These are phyloP conservation scores for Fundulus diaphanus DNA, from an alignment of 2,797 vertebrate genomes.

Conservation along the genomic window DNA sequence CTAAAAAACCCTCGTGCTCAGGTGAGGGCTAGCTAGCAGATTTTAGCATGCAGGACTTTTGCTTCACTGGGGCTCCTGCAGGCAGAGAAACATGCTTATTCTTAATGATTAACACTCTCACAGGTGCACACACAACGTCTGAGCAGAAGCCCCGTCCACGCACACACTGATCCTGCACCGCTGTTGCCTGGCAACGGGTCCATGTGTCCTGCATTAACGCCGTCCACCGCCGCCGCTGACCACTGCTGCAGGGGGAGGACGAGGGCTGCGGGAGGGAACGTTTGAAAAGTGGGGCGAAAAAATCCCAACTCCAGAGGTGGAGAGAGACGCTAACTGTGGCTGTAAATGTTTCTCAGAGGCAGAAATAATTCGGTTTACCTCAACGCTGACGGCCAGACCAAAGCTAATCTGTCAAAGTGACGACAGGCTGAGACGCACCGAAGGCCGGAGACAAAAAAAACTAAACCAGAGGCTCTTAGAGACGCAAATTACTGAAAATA, in stretches of 20 bases:
- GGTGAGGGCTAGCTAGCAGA: slow-evolving; percentile 19
- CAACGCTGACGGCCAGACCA: slow-evolving; percentile 6
- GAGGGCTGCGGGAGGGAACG: slow-evolving; percentile 4
- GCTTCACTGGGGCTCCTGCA: slow-evolving; percentile 43
- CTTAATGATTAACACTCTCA: slow-evolving; percentile 75
- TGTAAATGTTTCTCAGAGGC: slow-evolving; percentile 28
- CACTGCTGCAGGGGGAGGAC: slow-evolving; percentile 63
- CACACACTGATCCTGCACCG: slow-evolving; percentile 76
- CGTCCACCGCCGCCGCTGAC: slow-evolving; percentile 80
- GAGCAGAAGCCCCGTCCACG: slow-evolving; percentile 19
- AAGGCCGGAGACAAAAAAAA: neutral
- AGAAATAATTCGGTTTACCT: slow-evolving; percentile 25
- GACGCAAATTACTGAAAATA: neutral
- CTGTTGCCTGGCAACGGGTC: slow-evolving; percentile 85
- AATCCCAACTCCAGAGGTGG: neutral
- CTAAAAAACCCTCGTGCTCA: slow-evolving; percentile 1
- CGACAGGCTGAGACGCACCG: neutral
- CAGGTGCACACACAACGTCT: slow-evolving; percentile 59
- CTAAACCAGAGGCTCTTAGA: neutral
- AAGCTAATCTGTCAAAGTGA: slow-evolving; percentile 16
- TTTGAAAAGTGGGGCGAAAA: slow-evolving; percentile 2
- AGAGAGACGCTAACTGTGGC: slow-evolving; percentile 26
- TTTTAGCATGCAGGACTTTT: slow-evolving; percentile 64
- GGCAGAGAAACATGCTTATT: slow-evolving; percentile 66
- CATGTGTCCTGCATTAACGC: slow-evolving; percentile 77